Percentiles rank a stretch among this genome's conserved stretches.
Conservation (phyloP, 64 coral and sea anemone genomes). For the Montipora capricornis region DNA sequence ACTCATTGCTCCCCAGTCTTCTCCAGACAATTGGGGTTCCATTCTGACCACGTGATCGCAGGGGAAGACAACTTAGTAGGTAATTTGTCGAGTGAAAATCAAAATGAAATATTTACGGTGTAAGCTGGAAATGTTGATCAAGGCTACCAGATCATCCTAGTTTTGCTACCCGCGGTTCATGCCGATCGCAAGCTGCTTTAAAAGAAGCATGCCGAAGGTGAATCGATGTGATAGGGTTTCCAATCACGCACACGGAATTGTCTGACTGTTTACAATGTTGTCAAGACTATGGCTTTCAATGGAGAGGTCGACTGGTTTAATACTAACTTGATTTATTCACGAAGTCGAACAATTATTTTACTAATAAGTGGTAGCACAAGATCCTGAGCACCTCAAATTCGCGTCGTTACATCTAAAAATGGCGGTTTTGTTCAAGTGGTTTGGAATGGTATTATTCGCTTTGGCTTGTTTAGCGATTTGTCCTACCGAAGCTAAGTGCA, state of each 20-base stretch:
- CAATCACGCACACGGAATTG: neutral
- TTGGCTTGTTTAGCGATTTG: neutral
- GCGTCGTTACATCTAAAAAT: neutral
- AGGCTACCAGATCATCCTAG: neutral
- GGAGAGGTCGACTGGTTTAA: neutral
- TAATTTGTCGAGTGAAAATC: too few species aligned
- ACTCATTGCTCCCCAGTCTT: too few species aligned
- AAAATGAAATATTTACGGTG: neutral
- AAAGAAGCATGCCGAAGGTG: constrained; percentile 22
- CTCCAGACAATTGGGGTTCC: too few species aligned
- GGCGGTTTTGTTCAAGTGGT: constrained; percentile 12
- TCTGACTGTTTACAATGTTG: neutral
- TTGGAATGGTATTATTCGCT: neutral
- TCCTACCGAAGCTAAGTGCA: constrained; percentile 33
- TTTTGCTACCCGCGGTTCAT: neutral
- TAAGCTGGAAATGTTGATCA: neutral
- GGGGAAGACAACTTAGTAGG: too few species aligned
- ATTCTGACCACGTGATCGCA: too few species aligned
- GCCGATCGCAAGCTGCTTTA: neutral
- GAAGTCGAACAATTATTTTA: neutral
- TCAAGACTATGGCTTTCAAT: neutral
- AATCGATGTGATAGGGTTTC: too few species aligned
- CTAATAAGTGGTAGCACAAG: neutral
- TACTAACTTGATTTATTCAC: neutral
- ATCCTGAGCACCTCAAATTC: neutral